Base-by-base conservation (phyloP, 2,113 vertebrate species). In the Pelmatolapia mariae region DNA sequence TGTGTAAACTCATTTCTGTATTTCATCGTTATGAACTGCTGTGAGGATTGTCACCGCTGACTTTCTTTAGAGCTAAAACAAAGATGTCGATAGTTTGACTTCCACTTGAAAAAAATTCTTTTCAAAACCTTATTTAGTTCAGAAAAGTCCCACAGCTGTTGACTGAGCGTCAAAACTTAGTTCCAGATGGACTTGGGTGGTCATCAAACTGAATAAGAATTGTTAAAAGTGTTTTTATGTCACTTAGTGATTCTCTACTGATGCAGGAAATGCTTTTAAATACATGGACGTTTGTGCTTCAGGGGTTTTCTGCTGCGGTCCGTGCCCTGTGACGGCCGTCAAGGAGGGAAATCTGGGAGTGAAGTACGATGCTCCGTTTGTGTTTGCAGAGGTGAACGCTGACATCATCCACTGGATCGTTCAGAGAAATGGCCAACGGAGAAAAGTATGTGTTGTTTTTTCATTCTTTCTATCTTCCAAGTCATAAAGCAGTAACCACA, bases 311-410 rank as follows among this genome's bases (percentile, higher is more conserved):
- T 95, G 96, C 85, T 97, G 97, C 33, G 97, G 97, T 24, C 97
- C 97, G 3, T 97, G 96, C 88, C 97, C 97, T 4, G 96, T 97
- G 47, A 81, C 10, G 0, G 96, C 96, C 6, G 90, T 97, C 43
- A 96, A 94, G 71, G 96, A 97, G 53, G 97, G 96, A 50, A 91
- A 96, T 19, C 59, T 97, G 38, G 88, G 56, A 8, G 59, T 96
- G 11, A 97, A 97, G 92, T 97, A 96, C 2, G 96, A 97, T 2
- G 91, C 96, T n/a, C 85, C 89, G 0, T 97, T 97, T 82, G 45
- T 97, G 24, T 97, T 96, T 12, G 96, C 97, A 2, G 97, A 97
- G 88, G 97, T 97, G 73, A 97, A 97, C 16, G 97, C 96, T n/a
- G 97, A 97, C 81, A 87, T 96, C 79, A 73, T 95, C 54, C 10